A percentile compares a stretch with the other conserved stretches of the same genome.
These are phyloP conservation scores for Dryobotodes eremita DNA, from an alignment of 2,888 invertebrate species.

Conservation along the genomic window DNA sequence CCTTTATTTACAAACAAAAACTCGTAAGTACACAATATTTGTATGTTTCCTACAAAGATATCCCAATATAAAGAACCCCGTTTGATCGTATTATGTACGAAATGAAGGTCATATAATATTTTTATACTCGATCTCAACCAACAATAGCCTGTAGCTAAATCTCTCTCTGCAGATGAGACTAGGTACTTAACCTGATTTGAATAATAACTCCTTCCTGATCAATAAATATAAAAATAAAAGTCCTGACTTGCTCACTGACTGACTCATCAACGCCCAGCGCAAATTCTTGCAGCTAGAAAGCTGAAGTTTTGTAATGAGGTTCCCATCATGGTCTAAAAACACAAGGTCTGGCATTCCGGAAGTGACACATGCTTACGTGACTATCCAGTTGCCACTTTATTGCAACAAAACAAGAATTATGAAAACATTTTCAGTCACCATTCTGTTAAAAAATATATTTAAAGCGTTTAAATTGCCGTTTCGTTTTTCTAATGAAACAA, in stretches of 20 bases:
- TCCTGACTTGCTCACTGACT: too few species aligned
- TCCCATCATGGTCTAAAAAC: too few species aligned
- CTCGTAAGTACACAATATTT: neutral
- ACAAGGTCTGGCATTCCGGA: too few species aligned
- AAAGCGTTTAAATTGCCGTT: too few species aligned
- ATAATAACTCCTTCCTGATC: neutral
- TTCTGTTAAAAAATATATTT: too few species aligned
- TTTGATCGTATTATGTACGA: conserved; percentile 2
- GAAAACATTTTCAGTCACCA: too few species aligned
- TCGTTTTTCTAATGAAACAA: too few species aligned
- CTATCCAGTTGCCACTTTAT: too few species aligned
- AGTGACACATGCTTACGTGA: too few species aligned
- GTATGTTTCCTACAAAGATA: neutral
- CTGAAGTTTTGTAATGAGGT: neutral
- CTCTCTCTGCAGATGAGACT: too few species aligned
- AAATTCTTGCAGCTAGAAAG: neutral
- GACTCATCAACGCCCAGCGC: neutral
- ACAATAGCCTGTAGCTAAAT: neutral
- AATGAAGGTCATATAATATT: neutral
- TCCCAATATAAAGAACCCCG: neutral
- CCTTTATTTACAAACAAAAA: conserved; percentile 16
- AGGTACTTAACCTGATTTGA: neutral
- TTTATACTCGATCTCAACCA: neutral
- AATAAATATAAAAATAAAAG: neutral
- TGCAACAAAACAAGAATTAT: too few species aligned